Evolutionary conservation across 2,888 invertebrate genomes (phyloP).

Genomic region (Zele albiditarsus): DNA sequence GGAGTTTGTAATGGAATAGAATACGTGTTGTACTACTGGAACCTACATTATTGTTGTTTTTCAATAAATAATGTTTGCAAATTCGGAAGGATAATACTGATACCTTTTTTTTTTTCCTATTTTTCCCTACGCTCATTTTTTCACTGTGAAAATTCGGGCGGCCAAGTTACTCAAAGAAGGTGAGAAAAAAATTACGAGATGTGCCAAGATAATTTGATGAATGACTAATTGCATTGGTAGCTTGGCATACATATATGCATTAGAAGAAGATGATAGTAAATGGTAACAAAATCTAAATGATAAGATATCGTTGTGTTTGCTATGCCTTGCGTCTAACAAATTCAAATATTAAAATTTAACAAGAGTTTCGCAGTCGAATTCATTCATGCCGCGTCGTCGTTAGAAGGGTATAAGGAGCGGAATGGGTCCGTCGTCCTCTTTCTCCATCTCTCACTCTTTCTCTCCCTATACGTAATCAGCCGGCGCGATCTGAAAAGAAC

Average conservation of each 20-base stretch:
- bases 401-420: slow-evolving; percentile 33
- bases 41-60: not conserved
- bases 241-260: not conserved
- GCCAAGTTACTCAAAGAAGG: too few species aligned
- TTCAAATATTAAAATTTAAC: slow-evolving; percentile 63
- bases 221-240: not conserved
- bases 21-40: not conserved
- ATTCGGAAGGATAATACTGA: not conserved
- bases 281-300: not conserved
- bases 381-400: slow-evolving; percentile 47
- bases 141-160: not conserved
- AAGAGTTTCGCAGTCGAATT: slow-evolving; percentile 52
- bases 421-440: slow-evolving; percentile 14
- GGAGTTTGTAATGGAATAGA: slow-evolving; percentile 15
- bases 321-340: slow-evolving; percentile 49
- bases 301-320: not conserved
- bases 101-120: too few species aligned
- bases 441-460: too few species aligned
- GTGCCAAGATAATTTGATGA: not conserved
- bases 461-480: slow-evolving; percentile 56
- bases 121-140: not conserved
- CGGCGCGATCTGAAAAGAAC: slow-evolving; percentile 61
- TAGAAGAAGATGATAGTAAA: not conserved
- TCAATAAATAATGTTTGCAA: not conserved
- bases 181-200: too few species aligned